Evolutionary conservation across 2,797 vertebrate genomes (phyloP).

Genomic region (Sternarchorhynchus goeldii): DNA sequence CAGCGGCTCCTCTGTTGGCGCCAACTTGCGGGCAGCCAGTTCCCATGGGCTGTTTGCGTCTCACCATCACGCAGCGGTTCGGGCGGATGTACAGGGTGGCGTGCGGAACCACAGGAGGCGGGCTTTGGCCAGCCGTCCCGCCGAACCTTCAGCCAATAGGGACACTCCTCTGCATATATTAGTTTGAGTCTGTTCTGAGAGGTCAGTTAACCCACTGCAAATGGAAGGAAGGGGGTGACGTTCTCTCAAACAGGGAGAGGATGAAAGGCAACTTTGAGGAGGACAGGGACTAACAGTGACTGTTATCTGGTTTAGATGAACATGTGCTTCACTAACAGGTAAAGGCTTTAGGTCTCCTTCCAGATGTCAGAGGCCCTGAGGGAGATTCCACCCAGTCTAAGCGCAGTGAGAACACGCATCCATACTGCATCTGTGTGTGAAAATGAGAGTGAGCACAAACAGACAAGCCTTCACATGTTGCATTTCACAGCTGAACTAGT

Average conservation of each 20-base stretch:
- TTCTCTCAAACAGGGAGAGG: neutral
- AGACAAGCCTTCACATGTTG: constrained; percentile 49
- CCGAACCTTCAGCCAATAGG: constrained; percentile 1
- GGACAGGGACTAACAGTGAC: constrained; percentile 28
- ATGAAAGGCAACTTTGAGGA: constrained; percentile 8
- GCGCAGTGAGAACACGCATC: neutral
- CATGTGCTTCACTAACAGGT: constrained; percentile 41
- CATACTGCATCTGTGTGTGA: constrained; percentile 25
- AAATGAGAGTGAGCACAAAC: constrained; percentile 18
- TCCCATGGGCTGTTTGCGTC: neutral
- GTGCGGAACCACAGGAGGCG: neutral
- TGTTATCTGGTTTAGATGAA: constrained; percentile 33
- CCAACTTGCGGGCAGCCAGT: too few species aligned
- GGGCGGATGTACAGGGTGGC: neutral
- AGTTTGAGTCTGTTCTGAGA: constrained; percentile 13
- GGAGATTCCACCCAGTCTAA: constrained; percentile 22
- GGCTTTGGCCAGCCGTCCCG: neutral
- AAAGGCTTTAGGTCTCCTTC: constrained; percentile 23
- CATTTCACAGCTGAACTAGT: constrained; percentile 39
- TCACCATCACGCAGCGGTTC: too few species aligned
- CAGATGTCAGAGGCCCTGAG: constrained; percentile 31
- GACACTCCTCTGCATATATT: constrained; percentile 34
- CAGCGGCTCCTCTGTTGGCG: too few species aligned
- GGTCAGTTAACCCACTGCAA: constrained; percentile 21
- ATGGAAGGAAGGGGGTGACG: neutral